phyloP scores from a whole-genome alignment of 2,113 vertebrate species.

The Microtus richardsoni region DNA sequence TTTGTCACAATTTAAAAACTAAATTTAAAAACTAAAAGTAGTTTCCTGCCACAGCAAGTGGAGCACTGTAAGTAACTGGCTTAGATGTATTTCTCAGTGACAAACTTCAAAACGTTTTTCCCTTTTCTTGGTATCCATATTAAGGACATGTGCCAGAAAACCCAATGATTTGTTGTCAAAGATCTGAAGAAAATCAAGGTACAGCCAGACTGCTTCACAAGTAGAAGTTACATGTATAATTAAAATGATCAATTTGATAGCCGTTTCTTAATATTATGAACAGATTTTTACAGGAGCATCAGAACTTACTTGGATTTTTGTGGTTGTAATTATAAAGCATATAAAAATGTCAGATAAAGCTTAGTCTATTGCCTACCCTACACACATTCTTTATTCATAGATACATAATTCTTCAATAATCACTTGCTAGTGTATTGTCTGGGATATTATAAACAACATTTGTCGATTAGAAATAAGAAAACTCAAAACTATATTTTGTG shows the following conservation, averaged over 20 bases:
- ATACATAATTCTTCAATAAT: constrained; percentile 65
- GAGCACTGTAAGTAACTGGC: accelerated
- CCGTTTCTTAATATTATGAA: neutral
- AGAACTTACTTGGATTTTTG: constrained; percentile 51
- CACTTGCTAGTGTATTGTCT: constrained; percentile 42
- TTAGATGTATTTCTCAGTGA: neutral
- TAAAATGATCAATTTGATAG: constrained; percentile 56
- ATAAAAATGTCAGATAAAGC: constrained; percentile 51
- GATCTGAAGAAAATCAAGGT: constrained; percentile 65
- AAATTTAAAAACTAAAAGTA: neutral
- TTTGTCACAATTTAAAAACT: neutral
- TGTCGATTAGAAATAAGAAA: neutral
- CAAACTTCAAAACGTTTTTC: neutral
- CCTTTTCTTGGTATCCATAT: neutral
- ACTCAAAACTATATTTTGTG: constrained; percentile 33
- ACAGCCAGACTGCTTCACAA: constrained; percentile 67
- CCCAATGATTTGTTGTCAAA: constrained; percentile 68
- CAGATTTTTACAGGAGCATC: constrained; percentile 31
- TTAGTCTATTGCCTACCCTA: neutral
- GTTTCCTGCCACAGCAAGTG: neutral
- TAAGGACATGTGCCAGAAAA: constrained; percentile 63
- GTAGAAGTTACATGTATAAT: constrained; percentile 56
- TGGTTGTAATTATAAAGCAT: constrained; percentile 27
- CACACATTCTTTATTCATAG: neutral
- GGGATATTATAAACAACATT: constrained; percentile 40